Percentiles rank a stretch among this genome's conserved stretches.
Conservation (phyloP, 1,140 invertebrate genomes). For the Agrypnia vestita region DNA sequence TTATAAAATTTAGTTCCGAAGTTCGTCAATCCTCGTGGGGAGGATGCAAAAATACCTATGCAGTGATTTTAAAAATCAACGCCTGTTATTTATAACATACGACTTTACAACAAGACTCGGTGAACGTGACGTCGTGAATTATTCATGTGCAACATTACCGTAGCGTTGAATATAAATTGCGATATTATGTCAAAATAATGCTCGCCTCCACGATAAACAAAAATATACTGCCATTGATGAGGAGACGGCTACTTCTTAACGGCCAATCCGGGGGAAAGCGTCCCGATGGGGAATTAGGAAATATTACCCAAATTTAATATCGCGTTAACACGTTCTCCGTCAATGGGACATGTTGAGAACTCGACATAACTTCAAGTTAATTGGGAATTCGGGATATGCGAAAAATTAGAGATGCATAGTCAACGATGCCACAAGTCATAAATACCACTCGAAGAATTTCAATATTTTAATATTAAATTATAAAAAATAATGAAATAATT, state of each 20-base stretch:
- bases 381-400: background rate
- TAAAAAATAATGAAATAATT: too few relatives aligned
- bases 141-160: slow-evolving; percentile 33
- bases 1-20: too few relatives aligned
- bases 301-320: slow-evolving; percentile 12
- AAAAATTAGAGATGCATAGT: too few relatives aligned
- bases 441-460: too few relatives aligned
- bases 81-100: slow-evolving; percentile 19
- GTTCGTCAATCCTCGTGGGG: background rate
- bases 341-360: background rate
- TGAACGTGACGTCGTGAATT: slow-evolving; percentile 10
- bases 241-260: slow-evolving; percentile 22
- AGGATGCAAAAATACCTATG: background rate
- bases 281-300: background rate
- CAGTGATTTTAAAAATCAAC: slow-evolving; percentile 1
- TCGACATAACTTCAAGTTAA: background rate
- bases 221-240: slow-evolving; percentile 35
- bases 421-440: too few relatives aligned
- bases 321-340: slow-evolving; percentile 4
- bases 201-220: slow-evolving; percentile 31
- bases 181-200: slow-evolving; percentile 37
- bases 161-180: slow-evolving; percentile 21
- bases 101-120: slow-evolving; percentile 19
- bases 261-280: background rate
- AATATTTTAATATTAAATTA: too few relatives aligned